phyloP scores from a whole-genome alignment of 2,888 invertebrate genomes.

The Orthosia gracilis region DNA sequence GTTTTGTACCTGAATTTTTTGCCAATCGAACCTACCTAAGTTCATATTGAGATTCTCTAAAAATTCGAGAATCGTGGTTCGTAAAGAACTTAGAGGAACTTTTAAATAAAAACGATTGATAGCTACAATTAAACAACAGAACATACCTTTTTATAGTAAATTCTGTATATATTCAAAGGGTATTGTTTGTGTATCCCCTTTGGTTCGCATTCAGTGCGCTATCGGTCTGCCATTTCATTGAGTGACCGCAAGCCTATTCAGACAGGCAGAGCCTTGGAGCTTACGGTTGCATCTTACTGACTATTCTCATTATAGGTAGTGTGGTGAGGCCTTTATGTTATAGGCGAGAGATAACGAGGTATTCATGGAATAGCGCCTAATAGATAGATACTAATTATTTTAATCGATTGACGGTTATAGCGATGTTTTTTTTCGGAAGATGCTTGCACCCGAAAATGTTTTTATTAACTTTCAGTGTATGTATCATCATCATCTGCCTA shows the following conservation, averaged over 20 bases:
- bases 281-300: slow-evolving; percentile 44
- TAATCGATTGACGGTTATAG: background rate
- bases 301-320: slow-evolving; percentile 26
- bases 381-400: slow-evolving; percentile 6
- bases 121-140: background rate
- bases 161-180: slow-evolving; percentile 15
- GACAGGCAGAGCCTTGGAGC: slow-evolving; percentile 14
- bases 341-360: slow-evolving; percentile 3
- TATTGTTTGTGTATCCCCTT: slow-evolving; percentile 49
- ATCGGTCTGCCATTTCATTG: slow-evolving; percentile 53
- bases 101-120: background rate
- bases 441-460: background rate
- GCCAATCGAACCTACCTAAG: too few species aligned
- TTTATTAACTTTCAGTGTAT: too few species aligned
- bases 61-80: too few species aligned
- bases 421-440: too few species aligned
- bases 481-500: too few species aligned
- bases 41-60: too few species aligned
- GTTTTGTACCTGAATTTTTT: too few species aligned
- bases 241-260: slow-evolving; percentile 58
- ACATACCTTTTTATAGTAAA: background rate
- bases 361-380: slow-evolving; percentile 16
- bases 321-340: slow-evolving; percentile 9
- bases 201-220: slow-evolving; percentile 45
- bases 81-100: background rate